Conservation (phyloP, 1,140 invertebrate genomes). For the Macrobrachium nipponense region DNA sequence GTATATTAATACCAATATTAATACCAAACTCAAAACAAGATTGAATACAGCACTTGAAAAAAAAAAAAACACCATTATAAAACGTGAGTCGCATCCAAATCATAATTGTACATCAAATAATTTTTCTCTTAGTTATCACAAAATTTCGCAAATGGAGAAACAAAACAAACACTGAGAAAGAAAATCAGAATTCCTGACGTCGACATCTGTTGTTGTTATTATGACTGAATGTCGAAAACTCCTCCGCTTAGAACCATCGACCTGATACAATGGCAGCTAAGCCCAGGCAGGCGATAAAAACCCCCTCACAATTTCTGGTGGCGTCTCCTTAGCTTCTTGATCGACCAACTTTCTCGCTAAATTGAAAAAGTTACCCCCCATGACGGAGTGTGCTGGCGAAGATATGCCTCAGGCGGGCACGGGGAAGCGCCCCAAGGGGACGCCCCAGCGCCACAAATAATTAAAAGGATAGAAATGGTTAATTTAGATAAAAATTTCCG, state of each 20-base stretch:
- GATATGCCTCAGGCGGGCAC: slow-evolving; percentile 31
- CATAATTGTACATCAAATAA: too few species aligned
- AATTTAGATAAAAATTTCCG: slow-evolving; percentile 48
- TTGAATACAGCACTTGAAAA: neutral
- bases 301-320: neutral
- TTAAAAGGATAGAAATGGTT: slow-evolving; percentile 56
- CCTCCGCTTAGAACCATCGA: neutral
- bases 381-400: slow-evolving; percentile 37
- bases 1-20: too few species aligned
- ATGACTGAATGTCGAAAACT: too few species aligned
- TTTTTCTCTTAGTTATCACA: too few species aligned
- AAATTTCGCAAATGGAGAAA: too few species aligned
- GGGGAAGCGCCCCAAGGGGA: slow-evolving; percentile 2
- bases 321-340: slow-evolving; percentile 17
- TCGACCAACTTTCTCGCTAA: slow-evolving; percentile 42
- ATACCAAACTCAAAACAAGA: neutral
- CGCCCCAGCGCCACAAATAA: slow-evolving; percentile 42
- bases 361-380: slow-evolving; percentile 41
- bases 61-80: too few species aligned
- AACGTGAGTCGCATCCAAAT: too few species aligned
- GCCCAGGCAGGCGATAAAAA: slow-evolving; percentile 4
- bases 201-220: too few species aligned
- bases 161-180: too few species aligned
- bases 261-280: slow-evolving; percentile 4
- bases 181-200: too few species aligned